Base-by-base conservation (phyloP, 2,888 invertebrate genomes). In the Tetramorium bicarinatum region DNA sequence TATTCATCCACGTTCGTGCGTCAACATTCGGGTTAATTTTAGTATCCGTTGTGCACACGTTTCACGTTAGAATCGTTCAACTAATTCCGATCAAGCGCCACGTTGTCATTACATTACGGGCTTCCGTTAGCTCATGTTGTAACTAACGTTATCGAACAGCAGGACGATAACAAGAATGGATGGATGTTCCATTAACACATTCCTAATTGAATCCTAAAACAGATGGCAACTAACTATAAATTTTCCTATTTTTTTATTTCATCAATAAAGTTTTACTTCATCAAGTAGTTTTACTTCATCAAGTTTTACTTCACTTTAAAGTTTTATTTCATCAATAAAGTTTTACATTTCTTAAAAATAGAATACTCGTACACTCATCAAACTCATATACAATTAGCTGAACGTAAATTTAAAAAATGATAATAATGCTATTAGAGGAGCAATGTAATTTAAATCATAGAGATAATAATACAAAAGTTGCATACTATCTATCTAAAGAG, bases 11-110 rank as follows among this genome's bases (percentile, higher is more conserved):
- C 52, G 52, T 38, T 52, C 7, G 38, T 11, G 1, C 8, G 29
- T 9, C 11, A 52, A 54, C 54, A 49, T 76, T 52, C 54, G n/a
- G 49, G 52, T 76, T 64, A 76, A 76, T 64, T 76, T 64, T 64
- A 54, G 29, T 29, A 59, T 38, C 13, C 29, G 41, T 25, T n/a
- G 25, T 7, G 49, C 8, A 47, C 59, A n/a, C 47, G 34, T 29
- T 56, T 52, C 18, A 18, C 18, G 52, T 66, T 64, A 49, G 25
- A 52, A 76, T 64, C 25, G 41, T 54, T 54, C 25, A 54, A 13
- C 21, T 52, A 64, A 18, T 6, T 47, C n/a, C 13, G 21, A 66
- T 76, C 52, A 41, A 41, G 21, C 8, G 13, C 25, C 52, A 76
- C 25, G 52, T 76, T 76, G 38, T 76, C 64, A 41, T 76, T 76